Conservation (phyloP, 1,140 invertebrate genomes). For the Hycleus cichorii region DNA sequence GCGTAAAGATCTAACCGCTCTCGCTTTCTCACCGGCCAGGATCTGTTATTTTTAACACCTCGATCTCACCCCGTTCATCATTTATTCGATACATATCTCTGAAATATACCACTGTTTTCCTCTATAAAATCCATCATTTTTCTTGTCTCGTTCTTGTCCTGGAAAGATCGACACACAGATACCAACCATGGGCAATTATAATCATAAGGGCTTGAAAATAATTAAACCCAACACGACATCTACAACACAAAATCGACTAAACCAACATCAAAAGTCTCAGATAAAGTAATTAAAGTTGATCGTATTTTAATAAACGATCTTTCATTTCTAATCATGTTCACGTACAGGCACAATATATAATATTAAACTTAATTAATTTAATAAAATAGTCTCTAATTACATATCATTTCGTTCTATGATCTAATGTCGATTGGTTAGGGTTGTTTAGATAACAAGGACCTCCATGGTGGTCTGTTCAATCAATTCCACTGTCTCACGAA, state of each 20-base stretch:
- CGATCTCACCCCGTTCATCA: slow-evolving; percentile 15
- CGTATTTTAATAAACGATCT: background rate
- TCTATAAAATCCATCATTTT: slow-evolving; percentile 15
- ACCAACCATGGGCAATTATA: too few relatives aligned
- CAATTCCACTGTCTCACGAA: slow-evolving; percentile 13
- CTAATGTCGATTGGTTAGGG: too few relatives aligned
- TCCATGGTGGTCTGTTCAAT: slow-evolving; percentile 16
- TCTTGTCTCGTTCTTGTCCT: background rate
- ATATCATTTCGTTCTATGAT: slow-evolving; percentile 19
- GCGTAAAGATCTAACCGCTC: slow-evolving; percentile 1
- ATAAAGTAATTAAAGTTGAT: slow-evolving; percentile 13
- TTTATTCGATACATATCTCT: slow-evolving; percentile 20
- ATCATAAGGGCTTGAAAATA: too few relatives aligned
- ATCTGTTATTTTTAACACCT: slow-evolving; percentile 28
- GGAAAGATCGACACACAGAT: too few relatives aligned
- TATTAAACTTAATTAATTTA: slow-evolving; percentile 18
- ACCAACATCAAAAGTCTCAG: background rate
- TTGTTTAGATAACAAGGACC: slow-evolving; percentile 14
- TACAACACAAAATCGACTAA: background rate
- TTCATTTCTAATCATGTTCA: too few relatives aligned
- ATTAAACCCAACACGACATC: background rate
- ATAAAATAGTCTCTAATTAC: slow-evolving; percentile 18
- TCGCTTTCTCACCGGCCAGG: background rate
- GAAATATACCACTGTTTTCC: slow-evolving; percentile 5
- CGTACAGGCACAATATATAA: background rate